These are phyloP conservation scores for Penaeus chinensis DNA, from an alignment of 1,140 invertebrate genomes.

Conservation along the genomic window DNA sequence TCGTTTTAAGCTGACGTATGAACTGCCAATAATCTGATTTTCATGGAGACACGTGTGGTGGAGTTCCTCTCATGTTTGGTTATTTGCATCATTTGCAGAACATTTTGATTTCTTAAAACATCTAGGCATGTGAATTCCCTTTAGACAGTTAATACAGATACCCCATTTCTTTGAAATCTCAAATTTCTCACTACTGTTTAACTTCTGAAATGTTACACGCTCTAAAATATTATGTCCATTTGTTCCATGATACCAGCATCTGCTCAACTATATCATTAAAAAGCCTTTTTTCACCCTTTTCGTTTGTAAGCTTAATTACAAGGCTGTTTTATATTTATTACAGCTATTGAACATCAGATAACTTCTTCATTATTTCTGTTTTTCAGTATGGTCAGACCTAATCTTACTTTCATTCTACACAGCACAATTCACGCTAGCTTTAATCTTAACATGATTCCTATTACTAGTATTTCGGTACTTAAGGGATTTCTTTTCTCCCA, in stretches of 20 bases:
- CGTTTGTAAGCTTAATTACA: not conserved
- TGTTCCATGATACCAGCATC: not conserved
- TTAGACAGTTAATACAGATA: conserved; percentile 27
- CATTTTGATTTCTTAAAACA: not conserved
- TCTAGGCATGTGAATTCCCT: not conserved
- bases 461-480: too few species aligned
- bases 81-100: not conserved
- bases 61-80: not conserved
- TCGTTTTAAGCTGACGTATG: not conserved
- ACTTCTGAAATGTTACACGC: not conserved
- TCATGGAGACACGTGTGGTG: conserved; percentile 1
- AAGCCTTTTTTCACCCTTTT: not conserved
- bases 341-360: too few species aligned
- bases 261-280: not conserved
- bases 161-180: not conserved
- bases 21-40: not conserved
- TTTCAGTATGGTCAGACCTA: too few species aligned
- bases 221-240: not conserved
- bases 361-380: too few species aligned
- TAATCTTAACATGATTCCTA: too few species aligned
- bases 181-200: conserved; percentile 18
- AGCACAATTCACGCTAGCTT: too few species aligned
- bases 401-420: too few species aligned
- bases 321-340: not conserved
- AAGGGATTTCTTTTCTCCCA: not conserved